Percentiles rank a stretch among this genome's conserved stretches.
Evolutionary conservation across 2,797 vertebrate species (phyloP).

Genomic region (Gymnocypris eckloni): DNA sequence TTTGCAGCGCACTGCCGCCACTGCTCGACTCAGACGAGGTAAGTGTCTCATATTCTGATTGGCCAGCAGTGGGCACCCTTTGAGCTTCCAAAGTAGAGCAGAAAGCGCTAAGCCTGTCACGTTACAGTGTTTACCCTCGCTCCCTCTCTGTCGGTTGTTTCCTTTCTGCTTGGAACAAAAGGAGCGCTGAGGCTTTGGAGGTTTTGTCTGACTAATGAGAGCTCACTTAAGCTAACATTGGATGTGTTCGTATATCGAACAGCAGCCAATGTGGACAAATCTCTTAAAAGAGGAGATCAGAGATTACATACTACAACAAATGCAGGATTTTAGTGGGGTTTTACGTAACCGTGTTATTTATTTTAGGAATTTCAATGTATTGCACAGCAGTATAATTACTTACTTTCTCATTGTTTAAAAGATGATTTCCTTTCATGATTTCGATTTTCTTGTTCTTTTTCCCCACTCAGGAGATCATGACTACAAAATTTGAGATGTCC

Average conservation of each 20-base stretch:
- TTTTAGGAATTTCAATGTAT: not conserved
- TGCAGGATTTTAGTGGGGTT: constrained; percentile 16
- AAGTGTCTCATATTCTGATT: constrained; percentile 47
- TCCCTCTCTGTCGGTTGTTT: constrained; percentile 49
- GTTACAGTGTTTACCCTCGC: constrained; percentile 65
- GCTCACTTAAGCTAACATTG: constrained; percentile 43
- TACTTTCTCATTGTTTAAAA: not conserved
- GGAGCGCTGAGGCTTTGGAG: constrained; percentile 51
- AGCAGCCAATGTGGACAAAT: constrained; percentile 34
- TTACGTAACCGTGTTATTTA: not conserved
- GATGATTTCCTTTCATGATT: not conserved
- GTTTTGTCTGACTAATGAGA: constrained; percentile 55
- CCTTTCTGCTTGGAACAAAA: constrained; percentile 57
- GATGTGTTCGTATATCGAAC: constrained; percentile 22
- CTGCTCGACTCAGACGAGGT: constrained; percentile 85
- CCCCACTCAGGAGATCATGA: constrained; percentile 76
- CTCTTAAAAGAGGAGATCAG: constrained; percentile 36
- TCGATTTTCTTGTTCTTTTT: not conserved
- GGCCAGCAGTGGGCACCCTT: constrained; percentile 65
- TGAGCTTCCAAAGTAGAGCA: constrained; percentile 35
- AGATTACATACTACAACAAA: constrained; percentile 10
- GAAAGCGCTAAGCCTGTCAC: constrained; percentile 51
- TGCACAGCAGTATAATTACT: not conserved
- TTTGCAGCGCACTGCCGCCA: constrained; percentile 78
- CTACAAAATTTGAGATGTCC: constrained; percentile 85